Conservation (phyloP, 1,140 invertebrate species). For the Adoxophyes honmai region DNA sequence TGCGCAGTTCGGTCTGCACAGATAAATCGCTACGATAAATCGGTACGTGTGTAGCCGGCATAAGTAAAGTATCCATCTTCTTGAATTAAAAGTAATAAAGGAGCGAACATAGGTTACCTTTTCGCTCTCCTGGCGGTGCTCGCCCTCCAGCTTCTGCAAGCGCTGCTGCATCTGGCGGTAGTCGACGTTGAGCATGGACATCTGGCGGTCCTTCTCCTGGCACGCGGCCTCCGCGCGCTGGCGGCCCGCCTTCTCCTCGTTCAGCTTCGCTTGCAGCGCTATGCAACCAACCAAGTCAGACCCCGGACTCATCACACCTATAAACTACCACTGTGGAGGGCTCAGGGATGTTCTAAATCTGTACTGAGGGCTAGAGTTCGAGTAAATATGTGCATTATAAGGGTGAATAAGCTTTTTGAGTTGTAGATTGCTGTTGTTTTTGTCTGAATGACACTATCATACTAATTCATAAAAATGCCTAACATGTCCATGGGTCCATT, state of each 20-base stretch:
- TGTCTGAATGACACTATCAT: too few relatives aligned
- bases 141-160: conserved; percentile 92
- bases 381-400: neutral
- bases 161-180: conserved; percentile 94
- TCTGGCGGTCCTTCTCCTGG: conserved; percentile 95
- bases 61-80: too few relatives aligned
- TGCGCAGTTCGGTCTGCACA: too few relatives aligned
- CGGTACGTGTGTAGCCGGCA: too few relatives aligned
- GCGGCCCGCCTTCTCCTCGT: conserved; percentile 91
- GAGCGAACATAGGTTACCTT: conserved; percentile 80
- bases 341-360: too few relatives aligned
- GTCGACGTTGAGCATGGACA: conserved; percentile 95
- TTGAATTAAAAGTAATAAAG: too few relatives aligned
- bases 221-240: conserved; percentile 89
- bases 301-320: neutral
- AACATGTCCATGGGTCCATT: too few relatives aligned
- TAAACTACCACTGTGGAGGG: too few relatives aligned
- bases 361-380: conserved; percentile 3
- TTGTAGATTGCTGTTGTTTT: too few relatives aligned
- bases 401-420: too few relatives aligned
- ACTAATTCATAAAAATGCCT: too few relatives aligned
- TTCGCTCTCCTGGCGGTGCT: conserved; percentile 91
- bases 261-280: conserved; percentile 94
- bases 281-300: conserved; percentile 25
- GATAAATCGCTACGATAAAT: too few relatives aligned